A percentile compares a stretch with the other conserved stretches of the same genome.
phyloP scores from a whole-genome alignment of 1,140 invertebrate species.

The Micrasema minimum region DNA sequence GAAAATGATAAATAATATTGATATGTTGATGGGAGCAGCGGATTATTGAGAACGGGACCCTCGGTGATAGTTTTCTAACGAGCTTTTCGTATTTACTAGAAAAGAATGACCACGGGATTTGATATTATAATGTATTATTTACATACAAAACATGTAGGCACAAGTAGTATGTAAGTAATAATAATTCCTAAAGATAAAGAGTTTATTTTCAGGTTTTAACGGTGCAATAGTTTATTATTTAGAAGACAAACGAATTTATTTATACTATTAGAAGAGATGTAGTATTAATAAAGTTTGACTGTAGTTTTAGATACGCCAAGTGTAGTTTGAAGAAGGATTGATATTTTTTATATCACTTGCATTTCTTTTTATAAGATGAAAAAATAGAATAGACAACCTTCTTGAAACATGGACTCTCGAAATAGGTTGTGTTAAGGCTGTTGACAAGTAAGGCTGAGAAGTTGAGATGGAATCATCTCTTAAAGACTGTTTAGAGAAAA shows the following conservation, averaged over 20 bases:
- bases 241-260: conserved; percentile 11
- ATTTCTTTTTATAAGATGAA: background rate
- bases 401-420: background rate
- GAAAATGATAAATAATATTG: background rate
- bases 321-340: conserved; percentile 3
- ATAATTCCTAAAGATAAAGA: conserved; percentile 10
- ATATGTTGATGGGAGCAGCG: background rate
- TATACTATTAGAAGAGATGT: conserved; percentile 13
- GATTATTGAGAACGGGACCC: conserved; percentile 14
- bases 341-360: conserved; percentile 3
- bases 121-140: conserved; percentile 5
- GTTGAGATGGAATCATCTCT: conserved; percentile 9
- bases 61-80: conserved; percentile 2
- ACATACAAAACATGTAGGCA: conserved; percentile 4
- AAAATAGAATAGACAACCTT: conserved; percentile 8
- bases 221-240: conserved; percentile 21
- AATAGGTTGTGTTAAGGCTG: conserved; percentile 18
- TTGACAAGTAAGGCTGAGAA: conserved; percentile 32
- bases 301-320: conserved; percentile 4
- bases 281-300: conserved; percentile 2
- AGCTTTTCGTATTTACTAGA: conserved; percentile 4
- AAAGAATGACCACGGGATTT: background rate
- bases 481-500: conserved; percentile 17
- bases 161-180: conserved; percentile 1
- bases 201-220: background rate